Evolutionary conservation across 2,888 invertebrate species (phyloP), one percentile per base, ranked within the genome.

Genomic region (Dynastes grantii): DNA sequence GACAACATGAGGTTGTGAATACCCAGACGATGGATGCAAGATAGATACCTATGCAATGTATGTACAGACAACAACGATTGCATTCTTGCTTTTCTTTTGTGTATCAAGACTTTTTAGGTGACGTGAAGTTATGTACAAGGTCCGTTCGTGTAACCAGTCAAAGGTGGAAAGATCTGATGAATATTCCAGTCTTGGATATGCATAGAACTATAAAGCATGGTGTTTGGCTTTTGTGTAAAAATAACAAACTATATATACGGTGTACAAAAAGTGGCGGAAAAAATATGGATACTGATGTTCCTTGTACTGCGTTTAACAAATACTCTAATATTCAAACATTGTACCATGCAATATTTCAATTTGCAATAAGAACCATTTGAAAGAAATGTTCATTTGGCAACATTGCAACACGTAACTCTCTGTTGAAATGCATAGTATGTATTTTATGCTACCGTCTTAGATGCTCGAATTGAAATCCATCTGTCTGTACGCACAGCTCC

Each of bases 11-110:
- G 61, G 61, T 61, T 75, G 27, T 61, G 61, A 63, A 63, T 75
- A 61, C 73, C 63, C 73, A 75, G 73, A 75, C 73, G 63, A 75
- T 75, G 37, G 55, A 71, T 73, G 73, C 27, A 22, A 55, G 58
- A 58, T 75, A 75, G 27, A 58, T 11, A 71, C 32, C 37, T 58
- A 73, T 73, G 73, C 45, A 37, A 11, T 61, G 61, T 37, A 58
- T 37, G 73, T 37, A 45, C 61, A 40, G 40, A 37, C 58, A 58
- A 37, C 58, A 58, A 61, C 73, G 73, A 37, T 45, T 45, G 45
- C 61, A 63, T 2, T 75, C 61, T 75, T 68, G 68, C 5, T 75
- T 75, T 61, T 45, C 49, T 61, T 63, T 75, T 75, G 61, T 49
- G 45, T 63, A 75, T 75, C 73, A 75, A 75, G 45, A 75, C 58